Base-by-base conservation (phyloP, 2,113 vertebrate species). In the Lagopus leucura region DNA sequence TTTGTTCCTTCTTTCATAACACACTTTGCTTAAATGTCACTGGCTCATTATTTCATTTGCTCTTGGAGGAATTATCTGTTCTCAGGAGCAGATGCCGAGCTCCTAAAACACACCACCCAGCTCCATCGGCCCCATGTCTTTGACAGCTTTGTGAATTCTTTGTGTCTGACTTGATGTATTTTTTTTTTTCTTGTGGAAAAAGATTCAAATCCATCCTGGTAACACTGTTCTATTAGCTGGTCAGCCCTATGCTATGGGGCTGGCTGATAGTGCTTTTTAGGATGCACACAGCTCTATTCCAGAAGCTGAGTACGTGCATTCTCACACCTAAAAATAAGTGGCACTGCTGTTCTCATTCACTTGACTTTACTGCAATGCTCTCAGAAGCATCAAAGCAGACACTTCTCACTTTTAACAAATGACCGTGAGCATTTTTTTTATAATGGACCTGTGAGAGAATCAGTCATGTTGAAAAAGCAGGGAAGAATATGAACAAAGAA, bases 381-480 rank as follows among this genome's bases (percentile, higher is more conserved):
- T 32, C 52, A 30, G 52, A 58, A 90, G 71, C 42, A 58, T 54
- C 67, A 42, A 58, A 38, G 78, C 0, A 81, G 71, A 45, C 69
- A 87, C 77, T 74, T 92, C 75, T 66, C 57, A 54, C 73, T 82
- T 43, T 89, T 79, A 92, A 91, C 58, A 89, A 76, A 80, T 66
- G 45, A 54, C 55, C 48, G 58, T 2, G 27, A 81, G 81, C 78
- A 85, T 85, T 87, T 67, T 82, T 71, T n/a, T 71, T n/a, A 58
- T 60, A 22, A n/a, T 52, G 28, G 34, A 76, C 67, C 38, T 11
- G 34, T 18, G 77, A 86, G 73, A 80, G 78, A 82, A 82, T 52
- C 70, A 69, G 77, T 69, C 67, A 16, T 7, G 34, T 42, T 79
- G 91, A 45, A 92, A 90, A 65, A 63, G 63, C 17, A 10, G 50